Conservation (phyloP, 1,140 invertebrate genomes). For the Lucilia sericata region DNA sequence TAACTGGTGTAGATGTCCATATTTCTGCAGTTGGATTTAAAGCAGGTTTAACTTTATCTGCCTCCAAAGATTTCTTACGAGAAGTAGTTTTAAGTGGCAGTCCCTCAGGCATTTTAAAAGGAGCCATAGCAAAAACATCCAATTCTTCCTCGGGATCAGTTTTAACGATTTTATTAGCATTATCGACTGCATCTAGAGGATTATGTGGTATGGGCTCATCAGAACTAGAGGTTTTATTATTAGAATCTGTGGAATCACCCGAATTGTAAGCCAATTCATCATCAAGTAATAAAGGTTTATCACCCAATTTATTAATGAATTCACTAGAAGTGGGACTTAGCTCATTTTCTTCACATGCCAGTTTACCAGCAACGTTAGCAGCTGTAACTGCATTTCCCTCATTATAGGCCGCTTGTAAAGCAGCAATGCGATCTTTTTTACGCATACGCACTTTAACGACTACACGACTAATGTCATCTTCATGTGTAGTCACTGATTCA, state of each 20-base stretch:
- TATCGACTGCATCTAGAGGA: constrained; percentile 49
- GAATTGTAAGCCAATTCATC: constrained; percentile 80
- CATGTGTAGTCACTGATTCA: constrained; percentile 76
- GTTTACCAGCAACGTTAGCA: constrained; percentile 5
- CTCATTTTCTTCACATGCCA: constrained; percentile 55
- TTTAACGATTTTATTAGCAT: constrained; percentile 45
- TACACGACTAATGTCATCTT: constrained; percentile 72
- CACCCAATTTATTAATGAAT: constrained; percentile 80
- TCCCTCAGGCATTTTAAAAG: constrained; percentile 73
- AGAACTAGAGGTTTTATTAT: constrained; percentile 10
- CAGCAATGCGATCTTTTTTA: constrained; percentile 61
- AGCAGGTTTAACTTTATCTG: background rate
- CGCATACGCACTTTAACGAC: constrained; percentile 66
- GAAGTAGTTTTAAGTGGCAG: constrained; percentile 60
- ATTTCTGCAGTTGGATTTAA: constrained; percentile 53
- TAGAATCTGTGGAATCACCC: constrained; percentile 57
- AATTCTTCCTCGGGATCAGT: constrained; percentile 59
- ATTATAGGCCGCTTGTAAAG: constrained; percentile 1
- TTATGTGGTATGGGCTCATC: constrained; percentile 35
- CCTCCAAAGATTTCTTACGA: constrained; percentile 9
- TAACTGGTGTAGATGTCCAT: constrained; percentile 65
- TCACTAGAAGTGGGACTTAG: constrained; percentile 68
- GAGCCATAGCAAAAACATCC: constrained; percentile 82
- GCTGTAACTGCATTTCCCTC: background rate
- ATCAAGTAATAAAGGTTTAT: constrained; percentile 81